Evolutionary conservation across 1,140 invertebrate species (phyloP).

Genomic region (Coptotermes formosanus): DNA sequence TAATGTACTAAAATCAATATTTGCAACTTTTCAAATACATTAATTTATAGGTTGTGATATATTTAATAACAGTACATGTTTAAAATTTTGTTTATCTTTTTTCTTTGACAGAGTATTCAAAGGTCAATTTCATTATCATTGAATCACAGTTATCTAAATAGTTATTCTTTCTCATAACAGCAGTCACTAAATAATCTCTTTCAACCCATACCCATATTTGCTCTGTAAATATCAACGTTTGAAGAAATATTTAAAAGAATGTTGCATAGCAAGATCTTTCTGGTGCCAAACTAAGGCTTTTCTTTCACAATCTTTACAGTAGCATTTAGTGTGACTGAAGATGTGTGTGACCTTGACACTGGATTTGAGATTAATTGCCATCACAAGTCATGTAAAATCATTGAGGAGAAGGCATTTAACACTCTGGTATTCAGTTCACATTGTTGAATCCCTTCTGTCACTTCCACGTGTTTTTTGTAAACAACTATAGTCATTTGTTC

Average conservation of each 20-base stretch:
- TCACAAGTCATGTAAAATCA: not conserved
- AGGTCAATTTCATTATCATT: not conserved
- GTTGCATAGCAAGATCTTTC: not conserved
- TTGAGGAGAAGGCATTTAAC: not conserved
- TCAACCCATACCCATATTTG: not conserved
- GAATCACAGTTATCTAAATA: not conserved
- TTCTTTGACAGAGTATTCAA: too few relatives aligned
- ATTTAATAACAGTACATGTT: too few relatives aligned
- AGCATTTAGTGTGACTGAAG: not conserved
- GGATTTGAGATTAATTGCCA: not conserved
- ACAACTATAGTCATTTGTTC: not conserved
- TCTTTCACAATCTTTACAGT: too few relatives aligned
- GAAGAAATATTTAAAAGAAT: not conserved
- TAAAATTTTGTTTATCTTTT: too few relatives aligned
- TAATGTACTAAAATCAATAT: too few relatives aligned
- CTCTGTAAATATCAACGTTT: not conserved
- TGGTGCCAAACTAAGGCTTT: not conserved
- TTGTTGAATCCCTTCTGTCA: not conserved
- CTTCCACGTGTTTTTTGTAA: not conserved
- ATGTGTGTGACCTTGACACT: not conserved
- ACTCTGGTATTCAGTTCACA: not conserved
- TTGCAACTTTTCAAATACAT: too few relatives aligned
- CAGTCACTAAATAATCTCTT: not conserved
- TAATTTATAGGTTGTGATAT: too few relatives aligned
- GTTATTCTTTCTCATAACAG: not conserved